These are phyloP conservation scores for Lasioglossum figueresi DNA, from an alignment of 2,888 invertebrate species.

Conservation along the genomic window DNA sequence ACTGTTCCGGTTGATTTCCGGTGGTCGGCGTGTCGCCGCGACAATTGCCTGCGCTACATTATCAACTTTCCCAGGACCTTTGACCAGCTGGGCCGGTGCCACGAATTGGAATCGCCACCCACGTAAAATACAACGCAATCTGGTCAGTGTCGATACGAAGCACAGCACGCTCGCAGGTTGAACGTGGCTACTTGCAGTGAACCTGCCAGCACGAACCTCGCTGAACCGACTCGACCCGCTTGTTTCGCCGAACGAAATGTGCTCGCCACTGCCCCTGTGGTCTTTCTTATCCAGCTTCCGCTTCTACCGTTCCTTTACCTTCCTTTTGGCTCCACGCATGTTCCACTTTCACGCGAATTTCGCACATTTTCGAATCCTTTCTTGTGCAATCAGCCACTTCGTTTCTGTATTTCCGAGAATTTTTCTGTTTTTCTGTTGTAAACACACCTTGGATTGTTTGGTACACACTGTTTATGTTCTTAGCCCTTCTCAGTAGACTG, in stretches of 20 bases:
- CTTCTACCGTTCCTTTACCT: not conserved
- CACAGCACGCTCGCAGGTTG: constrained; percentile 38
- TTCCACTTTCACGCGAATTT: not conserved
- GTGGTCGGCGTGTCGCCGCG: constrained; percentile 34
- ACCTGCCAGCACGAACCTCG: constrained; percentile 9
- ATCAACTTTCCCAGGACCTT: constrained; percentile 45
- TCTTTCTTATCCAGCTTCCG: not conserved
- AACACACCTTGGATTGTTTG: not conserved
- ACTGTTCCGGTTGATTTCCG: constrained; percentile 44
- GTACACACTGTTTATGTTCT: not conserved
- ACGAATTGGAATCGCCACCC: constrained; percentile 52
- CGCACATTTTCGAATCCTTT: not conserved
- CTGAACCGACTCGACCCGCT: not conserved
- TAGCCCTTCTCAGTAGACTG: not conserved
- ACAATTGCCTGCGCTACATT: constrained; percentile 49
- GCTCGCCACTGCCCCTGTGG: not conserved
- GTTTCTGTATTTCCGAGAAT: not conserved
- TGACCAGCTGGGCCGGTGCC: not conserved
- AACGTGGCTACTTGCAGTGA: constrained; percentile 22
- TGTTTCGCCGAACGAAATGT: not conserved
- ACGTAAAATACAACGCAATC: constrained; percentile 69
- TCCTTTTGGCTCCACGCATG: not conserved
- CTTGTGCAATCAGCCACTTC: not conserved
- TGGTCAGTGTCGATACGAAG: constrained; percentile 63
- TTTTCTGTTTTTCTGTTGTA: not conserved